Conservation (phyloP, 2,797 vertebrate species). For the Propithecus deckenii region DNA sequence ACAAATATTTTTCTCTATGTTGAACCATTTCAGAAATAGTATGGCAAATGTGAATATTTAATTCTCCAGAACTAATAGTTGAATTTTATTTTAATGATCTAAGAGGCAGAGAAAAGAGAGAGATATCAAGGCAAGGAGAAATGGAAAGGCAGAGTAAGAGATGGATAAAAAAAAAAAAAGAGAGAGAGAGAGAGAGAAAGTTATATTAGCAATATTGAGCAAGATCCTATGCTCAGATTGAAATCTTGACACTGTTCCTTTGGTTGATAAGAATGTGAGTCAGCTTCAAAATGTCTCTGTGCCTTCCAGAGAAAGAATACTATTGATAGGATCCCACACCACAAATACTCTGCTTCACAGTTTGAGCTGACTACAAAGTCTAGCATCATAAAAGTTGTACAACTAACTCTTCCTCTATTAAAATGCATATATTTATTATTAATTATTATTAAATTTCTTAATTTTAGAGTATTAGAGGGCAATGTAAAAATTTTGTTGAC, state of each 20-base stretch:
- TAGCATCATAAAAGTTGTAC: slow-evolving; percentile 76
- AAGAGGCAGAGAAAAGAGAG: background rate
- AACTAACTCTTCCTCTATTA: slow-evolving; percentile 82
- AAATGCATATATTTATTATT: slow-evolving; percentile 87
- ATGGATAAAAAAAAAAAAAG: background rate
- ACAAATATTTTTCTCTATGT: background rate
- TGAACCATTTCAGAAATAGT: background rate
- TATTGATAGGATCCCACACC: background rate
- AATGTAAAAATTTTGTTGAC: slow-evolving; percentile 85
- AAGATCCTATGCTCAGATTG: background rate
- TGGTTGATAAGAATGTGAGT: background rate
- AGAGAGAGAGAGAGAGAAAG: background rate
- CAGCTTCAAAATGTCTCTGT: background rate
- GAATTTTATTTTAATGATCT: background rate
- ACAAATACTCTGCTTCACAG: background rate
- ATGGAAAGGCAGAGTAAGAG: background rate
- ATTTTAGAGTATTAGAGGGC: slow-evolving; percentile 76
- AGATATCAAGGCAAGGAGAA: background rate
- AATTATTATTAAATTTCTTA: slow-evolving; percentile 88
- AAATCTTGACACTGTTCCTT: background rate
- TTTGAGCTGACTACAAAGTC: slow-evolving; percentile 40
- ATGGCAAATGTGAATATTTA: background rate
- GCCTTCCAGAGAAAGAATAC: background rate
- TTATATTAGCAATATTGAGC: background rate
- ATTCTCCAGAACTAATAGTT: background rate